A percentile compares a stretch with the other conserved stretches of the same genome.
Conservation (phyloP, 2,113 vertebrate species). For the Collichthys lucidus region DNA sequence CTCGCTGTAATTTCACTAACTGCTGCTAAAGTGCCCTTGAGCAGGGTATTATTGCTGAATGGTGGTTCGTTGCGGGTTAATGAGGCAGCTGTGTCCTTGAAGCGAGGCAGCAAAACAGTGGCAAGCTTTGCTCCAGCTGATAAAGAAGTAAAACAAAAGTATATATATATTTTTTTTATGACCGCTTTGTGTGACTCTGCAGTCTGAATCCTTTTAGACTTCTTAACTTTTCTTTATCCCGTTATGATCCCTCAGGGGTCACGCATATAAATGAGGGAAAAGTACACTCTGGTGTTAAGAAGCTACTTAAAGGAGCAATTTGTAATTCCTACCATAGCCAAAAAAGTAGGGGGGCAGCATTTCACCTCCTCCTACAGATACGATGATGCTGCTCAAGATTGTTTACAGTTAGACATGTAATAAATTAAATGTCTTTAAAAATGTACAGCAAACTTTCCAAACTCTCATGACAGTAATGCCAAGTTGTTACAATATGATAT, state of each 20-base stretch:
- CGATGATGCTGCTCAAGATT: too few relatives aligned
- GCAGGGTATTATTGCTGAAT: constrained; percentile 19
- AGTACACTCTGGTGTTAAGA: too few relatives aligned
- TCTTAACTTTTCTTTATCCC: not conserved
- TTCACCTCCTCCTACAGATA: too few relatives aligned
- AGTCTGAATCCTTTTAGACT: not conserved
- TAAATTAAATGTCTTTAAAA: too few relatives aligned
- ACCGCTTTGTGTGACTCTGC: not conserved
- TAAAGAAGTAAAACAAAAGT: constrained; percentile 14
- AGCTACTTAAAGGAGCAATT: too few relatives aligned
- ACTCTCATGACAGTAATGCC: too few relatives aligned
- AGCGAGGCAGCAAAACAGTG: not conserved
- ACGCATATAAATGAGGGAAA: not conserved
- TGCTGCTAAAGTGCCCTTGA: constrained; percentile 39
- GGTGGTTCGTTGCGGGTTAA: not conserved
- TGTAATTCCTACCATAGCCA: too few relatives aligned
- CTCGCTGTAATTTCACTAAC: constrained; percentile 20
- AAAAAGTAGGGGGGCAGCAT: too few relatives aligned
- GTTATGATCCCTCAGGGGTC: not conserved
- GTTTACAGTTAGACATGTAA: too few relatives aligned
- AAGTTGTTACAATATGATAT: too few relatives aligned
- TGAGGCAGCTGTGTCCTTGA: not conserved
- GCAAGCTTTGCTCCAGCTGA: constrained; percentile 1
- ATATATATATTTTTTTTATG: not conserved
- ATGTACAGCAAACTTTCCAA: too few relatives aligned